Conservation (phyloP, 2,113 vertebrate genomes). For the Thalassarche chlororhynchos region DNA sequence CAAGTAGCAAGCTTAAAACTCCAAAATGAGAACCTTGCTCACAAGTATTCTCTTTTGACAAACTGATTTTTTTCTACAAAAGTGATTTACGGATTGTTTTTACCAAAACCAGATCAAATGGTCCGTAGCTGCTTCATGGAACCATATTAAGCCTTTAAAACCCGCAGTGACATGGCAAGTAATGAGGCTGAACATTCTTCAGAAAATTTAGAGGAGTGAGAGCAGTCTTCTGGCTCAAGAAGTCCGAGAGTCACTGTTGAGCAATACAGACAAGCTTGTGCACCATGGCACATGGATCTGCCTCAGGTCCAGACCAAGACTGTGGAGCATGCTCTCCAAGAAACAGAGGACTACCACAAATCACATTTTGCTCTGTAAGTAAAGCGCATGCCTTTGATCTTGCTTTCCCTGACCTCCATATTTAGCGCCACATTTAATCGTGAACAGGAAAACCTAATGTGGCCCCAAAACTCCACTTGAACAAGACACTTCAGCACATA, state of each 20-base stretch:
- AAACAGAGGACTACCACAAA: background rate
- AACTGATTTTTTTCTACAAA: background rate
- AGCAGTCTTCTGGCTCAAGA: background rate
- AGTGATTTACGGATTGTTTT: background rate
- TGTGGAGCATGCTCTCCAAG: background rate
- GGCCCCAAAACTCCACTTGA: background rate
- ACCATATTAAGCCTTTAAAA: background rate
- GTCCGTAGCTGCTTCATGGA: background rate
- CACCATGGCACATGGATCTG: background rate
- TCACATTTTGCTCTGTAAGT: background rate
- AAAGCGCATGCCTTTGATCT: background rate
- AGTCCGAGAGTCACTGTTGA: background rate
- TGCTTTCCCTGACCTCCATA: background rate
- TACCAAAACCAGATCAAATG: background rate
- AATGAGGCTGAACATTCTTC: background rate
- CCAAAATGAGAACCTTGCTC: background rate
- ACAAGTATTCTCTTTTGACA: background rate
- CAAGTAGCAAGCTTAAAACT: background rate
- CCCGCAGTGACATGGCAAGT: background rate
- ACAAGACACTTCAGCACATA: background rate
- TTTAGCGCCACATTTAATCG: background rate
- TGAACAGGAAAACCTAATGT: background rate
- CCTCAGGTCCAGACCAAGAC: background rate
- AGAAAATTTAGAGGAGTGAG: background rate
- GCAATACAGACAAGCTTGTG: background rate